These are phyloP conservation scores for Petrolisthes manimaculis DNA, from an alignment of 2,888 invertebrate genomes.

Conservation along the genomic window DNA sequence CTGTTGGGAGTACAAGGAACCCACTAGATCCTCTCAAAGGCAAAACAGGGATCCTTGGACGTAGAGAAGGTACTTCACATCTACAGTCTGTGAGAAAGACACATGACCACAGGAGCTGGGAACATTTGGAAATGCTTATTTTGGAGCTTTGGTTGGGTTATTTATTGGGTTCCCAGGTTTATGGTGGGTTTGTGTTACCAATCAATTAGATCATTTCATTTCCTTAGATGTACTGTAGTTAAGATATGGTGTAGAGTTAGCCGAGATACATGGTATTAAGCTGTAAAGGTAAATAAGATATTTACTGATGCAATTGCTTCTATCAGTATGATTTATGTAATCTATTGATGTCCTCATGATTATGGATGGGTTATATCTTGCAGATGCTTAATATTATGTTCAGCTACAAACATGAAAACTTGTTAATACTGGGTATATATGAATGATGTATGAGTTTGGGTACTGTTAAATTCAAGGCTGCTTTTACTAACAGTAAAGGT, in stretches of 20 bases:
- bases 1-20: not conserved
- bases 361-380: not conserved
- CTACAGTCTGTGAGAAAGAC: conserved; percentile 11
- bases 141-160: conserved; percentile 33
- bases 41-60: conserved; percentile 26
- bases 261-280: not conserved
- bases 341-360: not conserved
- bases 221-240: not conserved
- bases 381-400: not conserved
- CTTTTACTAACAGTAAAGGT: conserved; percentile 4
- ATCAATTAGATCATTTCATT: not conserved
- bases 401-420: not conserved
- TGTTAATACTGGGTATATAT: not conserved
- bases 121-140: conserved; percentile 33
- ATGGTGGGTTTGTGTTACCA: conserved; percentile 19
- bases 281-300: not conserved
- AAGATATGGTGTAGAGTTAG: not conserved
- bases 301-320: not conserved
- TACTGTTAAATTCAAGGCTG: not conserved
- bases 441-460: not conserved
- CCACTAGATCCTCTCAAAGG: not conserved
- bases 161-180: conserved; percentile 4
- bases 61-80: conserved; percentile 39
- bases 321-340: not conserved
- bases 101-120: conserved; percentile 14